Evolutionary conservation across 2,797 vertebrate species (phyloP).

Genomic region (Gobio occitaniae): DNA sequence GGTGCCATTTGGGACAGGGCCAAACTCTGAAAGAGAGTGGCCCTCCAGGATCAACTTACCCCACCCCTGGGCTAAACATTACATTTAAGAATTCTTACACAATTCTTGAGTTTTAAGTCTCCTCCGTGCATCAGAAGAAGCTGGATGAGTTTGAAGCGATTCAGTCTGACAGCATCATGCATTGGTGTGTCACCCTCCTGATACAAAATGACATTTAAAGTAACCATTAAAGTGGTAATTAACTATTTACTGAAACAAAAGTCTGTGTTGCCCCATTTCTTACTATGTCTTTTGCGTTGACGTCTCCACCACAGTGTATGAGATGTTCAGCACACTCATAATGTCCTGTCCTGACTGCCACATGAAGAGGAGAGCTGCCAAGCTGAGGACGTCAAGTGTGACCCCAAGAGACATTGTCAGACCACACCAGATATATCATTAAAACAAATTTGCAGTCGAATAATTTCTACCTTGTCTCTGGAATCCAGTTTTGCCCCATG

Average conservation of each 20-base stretch:
- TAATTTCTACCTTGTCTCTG: conserved; percentile 84
- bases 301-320: conserved; percentile 85
- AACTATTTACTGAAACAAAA: not conserved
- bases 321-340: conserved; percentile 85
- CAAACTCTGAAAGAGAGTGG: too few species aligned
- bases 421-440: not conserved
- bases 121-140: conserved; percentile 85
- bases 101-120: conserved; percentile 79
- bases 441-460: not conserved
- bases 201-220: conserved; percentile 12
- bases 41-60: too few species aligned
- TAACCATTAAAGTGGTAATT: not conserved
- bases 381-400: conserved; percentile 69
- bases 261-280: conserved; percentile 42
- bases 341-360: conserved; percentile 86
- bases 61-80: not conserved
- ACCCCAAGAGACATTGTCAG: not conserved
- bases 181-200: conserved; percentile 89
- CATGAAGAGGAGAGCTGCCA: conserved; percentile 86
- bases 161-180: conserved; percentile 87
- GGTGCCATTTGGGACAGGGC: too few species aligned
- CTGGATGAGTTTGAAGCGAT: conserved; percentile 84
- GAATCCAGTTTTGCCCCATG: conserved; percentile 82
- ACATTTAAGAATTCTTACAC: conserved; percentile 74
- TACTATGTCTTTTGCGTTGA: conserved; percentile 86